Base-by-base conservation (phyloP, 2,888 invertebrate species). In the Trypoxylon attenuatum region DNA sequence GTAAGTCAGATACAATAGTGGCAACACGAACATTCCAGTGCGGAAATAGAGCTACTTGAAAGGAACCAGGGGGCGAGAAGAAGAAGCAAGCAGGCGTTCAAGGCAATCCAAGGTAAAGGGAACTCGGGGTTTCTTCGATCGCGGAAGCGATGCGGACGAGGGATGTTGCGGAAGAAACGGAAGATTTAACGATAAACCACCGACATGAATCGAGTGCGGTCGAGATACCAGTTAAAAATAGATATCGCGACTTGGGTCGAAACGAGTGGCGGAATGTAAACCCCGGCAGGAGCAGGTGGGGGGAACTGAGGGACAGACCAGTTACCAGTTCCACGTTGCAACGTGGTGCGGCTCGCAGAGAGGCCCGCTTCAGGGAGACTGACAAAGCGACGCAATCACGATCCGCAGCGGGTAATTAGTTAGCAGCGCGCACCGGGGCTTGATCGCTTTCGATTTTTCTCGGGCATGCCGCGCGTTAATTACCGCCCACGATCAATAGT, bases 341-440 rank as follows among this genome's bases (percentile, higher is more conserved):
- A n/a, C n/a, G n/a, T 33, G 33, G 5, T 33, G 10, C n/a, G 33
- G 33, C 33, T n/a, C n/a, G n/a, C n/a, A n/a, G n/a, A n/a, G 70
- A 70, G 71, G 65, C 56, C 64, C 55, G 46, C 57, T 51, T 56
- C 68, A 50, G 60, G 69, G 68, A 74, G 76, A 77, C 79, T 83
- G 84, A 85, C 84, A 83, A 84, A 85, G 82, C 82, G 81, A 78
- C 73, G 84, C 83, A 85, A 85, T 85, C 84, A 82, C 82, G 84
- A 82, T 80, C 64, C 82, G 70, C 76, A 81, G 78, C 78, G 78
- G 79, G 84, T 83, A 85, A 85, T 86, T 86, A 85, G 85, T 86
- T 80, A 83, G 75, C 66, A 61, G 72, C 76, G 76, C 79, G 78
- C 70, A 71, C 74, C 70, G 73, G 71, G 64, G 66, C 79, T 80